Evolutionary conservation across 2,888 invertebrate genomes (phyloP).

Genomic region (Proisotoma minuta): DNA sequence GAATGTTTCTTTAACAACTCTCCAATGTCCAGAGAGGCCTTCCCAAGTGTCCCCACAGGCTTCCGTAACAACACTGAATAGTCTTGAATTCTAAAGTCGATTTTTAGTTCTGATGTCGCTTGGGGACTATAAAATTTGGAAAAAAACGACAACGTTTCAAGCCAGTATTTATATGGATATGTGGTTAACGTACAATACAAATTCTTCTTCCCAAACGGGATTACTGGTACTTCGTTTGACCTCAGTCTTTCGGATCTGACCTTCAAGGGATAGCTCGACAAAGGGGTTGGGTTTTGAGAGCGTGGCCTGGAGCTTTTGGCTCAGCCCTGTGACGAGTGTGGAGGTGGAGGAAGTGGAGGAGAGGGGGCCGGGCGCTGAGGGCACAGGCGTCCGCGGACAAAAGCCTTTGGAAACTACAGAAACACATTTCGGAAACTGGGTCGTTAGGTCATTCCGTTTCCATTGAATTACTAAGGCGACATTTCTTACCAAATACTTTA

Average conservation of each 20-base stretch:
- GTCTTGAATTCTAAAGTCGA: too few relatives aligned
- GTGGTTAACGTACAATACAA: not conserved
- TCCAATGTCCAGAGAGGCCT: slow-evolving; percentile 49
- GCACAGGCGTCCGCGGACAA: too few relatives aligned
- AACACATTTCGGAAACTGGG: too few relatives aligned
- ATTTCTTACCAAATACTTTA: too few relatives aligned
- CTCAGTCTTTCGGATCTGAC: not conserved
- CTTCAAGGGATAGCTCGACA: not conserved
- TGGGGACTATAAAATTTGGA: too few relatives aligned
- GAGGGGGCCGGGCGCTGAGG: not conserved
- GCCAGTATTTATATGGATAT: too few relatives aligned
- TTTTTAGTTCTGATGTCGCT: too few relatives aligned
- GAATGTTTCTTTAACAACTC: too few relatives aligned
- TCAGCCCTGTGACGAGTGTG: not conserved
- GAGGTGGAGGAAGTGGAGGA: not conserved
- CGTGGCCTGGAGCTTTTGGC: not conserved
- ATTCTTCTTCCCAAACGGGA: not conserved
- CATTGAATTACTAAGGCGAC: too few relatives aligned
- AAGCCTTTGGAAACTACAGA: too few relatives aligned
- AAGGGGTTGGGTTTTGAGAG: not conserved
- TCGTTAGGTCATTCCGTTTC: too few relatives aligned
- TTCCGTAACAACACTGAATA: slow-evolving; percentile 29
- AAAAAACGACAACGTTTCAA: too few relatives aligned
- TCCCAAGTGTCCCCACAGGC: slow-evolving; percentile 62
- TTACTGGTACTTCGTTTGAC: not conserved